These are phyloP conservation scores for Drosophila punjabiensis DNA, from an alignment of 1,140 invertebrate species.

Conservation along the genomic window DNA sequence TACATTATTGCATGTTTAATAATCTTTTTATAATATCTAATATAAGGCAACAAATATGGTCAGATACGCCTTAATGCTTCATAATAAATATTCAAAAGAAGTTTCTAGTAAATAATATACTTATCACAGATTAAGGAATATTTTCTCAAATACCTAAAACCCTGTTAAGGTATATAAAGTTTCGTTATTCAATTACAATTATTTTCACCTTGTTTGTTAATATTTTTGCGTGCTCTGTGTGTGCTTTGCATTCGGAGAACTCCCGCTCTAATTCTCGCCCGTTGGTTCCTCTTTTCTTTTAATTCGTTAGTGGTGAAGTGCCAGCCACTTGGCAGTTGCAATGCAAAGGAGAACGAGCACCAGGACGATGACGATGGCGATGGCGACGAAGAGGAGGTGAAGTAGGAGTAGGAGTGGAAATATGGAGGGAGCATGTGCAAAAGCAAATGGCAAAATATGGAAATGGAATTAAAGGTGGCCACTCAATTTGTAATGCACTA, in stretches of 20 bases:
- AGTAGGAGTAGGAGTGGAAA: not conserved
- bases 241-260: slow-evolving; percentile 50
- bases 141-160: not conserved
- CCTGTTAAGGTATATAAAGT: not conserved
- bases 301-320: slow-evolving; percentile 69
- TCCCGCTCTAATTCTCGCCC: slow-evolving; percentile 26
- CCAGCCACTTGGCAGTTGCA: slow-evolving; percentile 69
- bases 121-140: not conserved
- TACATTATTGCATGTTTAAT: too few relatives aligned
- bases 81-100: too few relatives aligned
- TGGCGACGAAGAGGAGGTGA: not conserved
- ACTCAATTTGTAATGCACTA: slow-evolving; percentile 68
- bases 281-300: slow-evolving; percentile 32
- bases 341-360: slow-evolving; percentile 11
- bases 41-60: too few relatives aligned
- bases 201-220: slow-evolving; percentile 20
- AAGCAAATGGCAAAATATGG: slow-evolving; percentile 26
- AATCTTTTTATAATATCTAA: too few relatives aligned
- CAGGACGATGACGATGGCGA: not conserved
- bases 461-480: slow-evolving; percentile 53
- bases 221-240: slow-evolving; percentile 25
- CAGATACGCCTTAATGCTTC: too few relatives aligned
- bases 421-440: slow-evolving; percentile 26
- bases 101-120: too few relatives aligned
- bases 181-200: slow-evolving; percentile 9